Evolutionary conservation across 2,113 vertebrate genomes (phyloP).

Genomic region (Campylomormyrus numenius): DNA sequence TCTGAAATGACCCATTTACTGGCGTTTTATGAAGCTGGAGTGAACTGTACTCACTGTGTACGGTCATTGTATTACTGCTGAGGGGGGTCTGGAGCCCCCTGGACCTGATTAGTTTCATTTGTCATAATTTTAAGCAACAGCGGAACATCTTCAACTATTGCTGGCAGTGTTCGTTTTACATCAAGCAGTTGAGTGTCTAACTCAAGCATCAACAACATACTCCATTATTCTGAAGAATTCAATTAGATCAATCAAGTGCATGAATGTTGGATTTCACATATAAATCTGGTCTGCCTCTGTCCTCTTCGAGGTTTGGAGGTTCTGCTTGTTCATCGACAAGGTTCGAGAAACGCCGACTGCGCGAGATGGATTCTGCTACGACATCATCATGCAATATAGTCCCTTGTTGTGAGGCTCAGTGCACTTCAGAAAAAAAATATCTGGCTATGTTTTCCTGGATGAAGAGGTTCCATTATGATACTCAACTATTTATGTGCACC

Average conservation of each 20-base stretch:
- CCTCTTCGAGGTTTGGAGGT: background rate
- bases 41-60: background rate
- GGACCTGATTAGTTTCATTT: background rate
- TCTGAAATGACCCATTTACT: background rate
- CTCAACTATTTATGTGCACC: background rate
- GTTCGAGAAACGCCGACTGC: background rate
- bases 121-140: background rate
- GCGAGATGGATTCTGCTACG: background rate
- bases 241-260: background rate
- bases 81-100: background rate
- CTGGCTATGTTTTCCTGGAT: background rate
- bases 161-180: background rate
- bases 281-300: background rate
- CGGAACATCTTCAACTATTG: background rate
- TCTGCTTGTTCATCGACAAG: background rate
- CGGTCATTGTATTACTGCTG: background rate
- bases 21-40: background rate
- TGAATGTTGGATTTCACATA: background rate
- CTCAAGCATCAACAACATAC: background rate
- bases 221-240: background rate
- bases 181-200: background rate
- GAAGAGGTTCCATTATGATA: background rate
- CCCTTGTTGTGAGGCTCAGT: background rate
- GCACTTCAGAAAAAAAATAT: background rate
- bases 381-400: background rate